Evolutionary conservation across 2,113 vertebrate species (phyloP).

Genomic region (Nothocercus nigrocapillus): DNA sequence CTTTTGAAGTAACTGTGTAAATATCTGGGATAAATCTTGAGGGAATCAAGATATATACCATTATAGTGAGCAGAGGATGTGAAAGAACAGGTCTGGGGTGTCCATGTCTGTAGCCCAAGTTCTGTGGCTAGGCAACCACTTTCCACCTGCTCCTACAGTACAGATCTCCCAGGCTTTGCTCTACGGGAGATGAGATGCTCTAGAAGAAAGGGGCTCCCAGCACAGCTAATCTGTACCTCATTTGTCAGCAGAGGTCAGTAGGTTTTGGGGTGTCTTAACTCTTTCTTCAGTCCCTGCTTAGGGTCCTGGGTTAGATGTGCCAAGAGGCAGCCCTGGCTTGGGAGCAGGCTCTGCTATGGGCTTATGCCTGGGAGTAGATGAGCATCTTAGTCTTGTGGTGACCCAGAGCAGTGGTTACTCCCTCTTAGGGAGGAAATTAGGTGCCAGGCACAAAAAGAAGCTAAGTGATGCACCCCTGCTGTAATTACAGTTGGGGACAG

Average conservation of each 20-base stretch:
- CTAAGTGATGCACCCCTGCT: not conserved
- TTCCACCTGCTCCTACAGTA: not conserved
- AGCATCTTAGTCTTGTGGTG: accelerated
- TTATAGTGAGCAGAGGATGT: not conserved
- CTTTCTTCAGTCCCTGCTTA: not conserved
- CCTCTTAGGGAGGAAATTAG: not conserved
- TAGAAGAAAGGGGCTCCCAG: not conserved
- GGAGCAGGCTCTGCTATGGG: not conserved
- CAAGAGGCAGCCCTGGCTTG: not conserved
- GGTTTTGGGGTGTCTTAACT: not conserved
- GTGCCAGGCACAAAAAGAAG: not conserved
- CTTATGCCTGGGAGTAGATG: not conserved
- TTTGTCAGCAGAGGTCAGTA: not conserved
- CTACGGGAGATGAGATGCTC: not conserved
- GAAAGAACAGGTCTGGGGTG: not conserved
- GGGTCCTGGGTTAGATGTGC: not conserved
- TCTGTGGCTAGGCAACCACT: too few species aligned
- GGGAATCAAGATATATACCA: not conserved
- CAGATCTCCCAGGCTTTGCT: not conserved
- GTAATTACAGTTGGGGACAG: not conserved
- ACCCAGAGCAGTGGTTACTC: not conserved
- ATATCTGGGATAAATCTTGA: not conserved
- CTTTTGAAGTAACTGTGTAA: not conserved
- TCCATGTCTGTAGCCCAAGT: not conserved
- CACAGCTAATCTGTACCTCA: too few species aligned